These are phyloP conservation scores for Leptopilina boulardi DNA, from an alignment of 1,140 invertebrate species.

Conservation along the genomic window DNA sequence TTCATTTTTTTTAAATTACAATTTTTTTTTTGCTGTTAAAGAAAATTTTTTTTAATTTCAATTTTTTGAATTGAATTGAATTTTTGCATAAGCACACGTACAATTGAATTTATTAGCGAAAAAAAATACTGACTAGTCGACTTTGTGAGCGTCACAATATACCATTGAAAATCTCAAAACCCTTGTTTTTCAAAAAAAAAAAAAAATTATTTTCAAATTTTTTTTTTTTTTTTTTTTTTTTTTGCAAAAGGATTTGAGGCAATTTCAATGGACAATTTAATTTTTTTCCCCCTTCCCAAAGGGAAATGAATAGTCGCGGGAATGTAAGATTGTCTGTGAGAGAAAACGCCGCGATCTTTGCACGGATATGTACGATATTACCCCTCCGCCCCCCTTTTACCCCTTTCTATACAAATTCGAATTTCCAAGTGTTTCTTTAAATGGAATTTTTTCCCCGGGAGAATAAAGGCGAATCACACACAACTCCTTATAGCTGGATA, in stretches of 20 bases:
- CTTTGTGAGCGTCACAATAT: background rate
- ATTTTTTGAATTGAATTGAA: background rate
- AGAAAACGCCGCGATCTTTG: conserved; percentile 25
- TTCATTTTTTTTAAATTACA: background rate
- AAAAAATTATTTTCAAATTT: too few relatives aligned
- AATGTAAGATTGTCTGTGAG: conserved; percentile 27
- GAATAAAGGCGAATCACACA: background rate
- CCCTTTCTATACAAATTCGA: background rate
- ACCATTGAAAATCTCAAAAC: too few relatives aligned
- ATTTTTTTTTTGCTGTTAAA: background rate
- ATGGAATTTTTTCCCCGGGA: background rate
- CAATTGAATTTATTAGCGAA: background rate
- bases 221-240: too few relatives aligned
- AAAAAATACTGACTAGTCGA: conserved; percentile 30
- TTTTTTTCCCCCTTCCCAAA: too few relatives aligned
- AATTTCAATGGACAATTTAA: background rate
- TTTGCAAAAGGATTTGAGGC: background rate
- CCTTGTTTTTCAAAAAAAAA: too few relatives aligned
- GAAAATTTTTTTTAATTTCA: background rate
- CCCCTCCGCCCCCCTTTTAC: background rate
- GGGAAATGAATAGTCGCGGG: conserved; percentile 12
- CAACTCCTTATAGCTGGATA: conserved; percentile 16
- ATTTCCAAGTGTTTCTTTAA: conserved; percentile 17
- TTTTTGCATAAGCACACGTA: background rate
- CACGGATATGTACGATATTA: conserved; percentile 26